Conservation (phyloP, 2,113 vertebrate species). For the Microcebus lehilahytsara region DNA sequence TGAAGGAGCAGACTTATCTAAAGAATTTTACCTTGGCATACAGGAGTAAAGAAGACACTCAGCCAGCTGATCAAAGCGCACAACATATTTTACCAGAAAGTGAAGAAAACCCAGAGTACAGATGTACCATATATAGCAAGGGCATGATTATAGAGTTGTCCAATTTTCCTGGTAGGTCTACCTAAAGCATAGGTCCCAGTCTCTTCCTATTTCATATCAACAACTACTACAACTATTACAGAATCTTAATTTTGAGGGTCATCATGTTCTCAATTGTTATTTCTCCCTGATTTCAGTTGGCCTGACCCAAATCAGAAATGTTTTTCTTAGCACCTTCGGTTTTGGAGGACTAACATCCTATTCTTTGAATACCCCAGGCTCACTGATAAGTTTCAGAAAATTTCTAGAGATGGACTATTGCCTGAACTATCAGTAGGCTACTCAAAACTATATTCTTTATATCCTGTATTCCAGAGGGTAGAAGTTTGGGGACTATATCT, state of each 20-base stretch:
- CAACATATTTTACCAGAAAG: background rate
- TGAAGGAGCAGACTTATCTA: background rate
- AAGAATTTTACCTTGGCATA: background rate
- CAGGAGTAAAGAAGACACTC: background rate
- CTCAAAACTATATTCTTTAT: background rate
- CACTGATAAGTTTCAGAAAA: background rate
- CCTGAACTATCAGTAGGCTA: background rate
- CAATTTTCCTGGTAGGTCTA: background rate
- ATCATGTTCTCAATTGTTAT: background rate
- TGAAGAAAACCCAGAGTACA: background rate
- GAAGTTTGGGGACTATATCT: background rate
- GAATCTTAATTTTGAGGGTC: background rate
- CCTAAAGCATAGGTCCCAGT: background rate
- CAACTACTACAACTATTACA: background rate
- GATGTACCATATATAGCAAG: background rate
- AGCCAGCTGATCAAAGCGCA: background rate
- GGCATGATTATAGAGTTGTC: background rate
- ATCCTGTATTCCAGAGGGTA: background rate
- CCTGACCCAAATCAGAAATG: background rate
- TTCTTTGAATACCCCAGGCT: background rate
- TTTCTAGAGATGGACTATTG: background rate
- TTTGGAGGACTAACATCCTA: background rate
- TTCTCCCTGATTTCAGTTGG: slow-evolving; percentile 1
- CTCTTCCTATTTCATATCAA: background rate
- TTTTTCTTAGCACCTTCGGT: background rate